These are phyloP conservation scores for Misgurnus anguillicaudatus DNA, from an alignment of 2,113 vertebrate species.

Conservation along the genomic window DNA sequence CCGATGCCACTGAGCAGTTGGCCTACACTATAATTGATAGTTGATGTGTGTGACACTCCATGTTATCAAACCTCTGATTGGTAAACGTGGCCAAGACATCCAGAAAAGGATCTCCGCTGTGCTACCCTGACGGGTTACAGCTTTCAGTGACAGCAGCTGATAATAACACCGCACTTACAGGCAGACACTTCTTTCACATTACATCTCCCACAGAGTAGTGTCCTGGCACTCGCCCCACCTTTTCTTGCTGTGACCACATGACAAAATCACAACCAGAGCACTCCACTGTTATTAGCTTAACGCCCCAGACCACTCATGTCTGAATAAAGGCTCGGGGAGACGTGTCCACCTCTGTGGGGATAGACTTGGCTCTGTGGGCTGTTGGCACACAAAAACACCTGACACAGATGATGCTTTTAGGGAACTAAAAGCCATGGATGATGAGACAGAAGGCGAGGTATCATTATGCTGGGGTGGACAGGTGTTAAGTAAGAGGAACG, in stretches of 20 bases:
- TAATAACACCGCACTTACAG: conserved; percentile 17
- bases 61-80: conserved; percentile 32
- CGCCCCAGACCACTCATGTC: conserved; percentile 10
- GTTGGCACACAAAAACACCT: conserved; percentile 36
- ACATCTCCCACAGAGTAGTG: conserved; percentile 1
- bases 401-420: conserved; percentile 38
- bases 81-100: not conserved
- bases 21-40: not conserved
- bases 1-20: not conserved
- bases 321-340: conserved; percentile 1
- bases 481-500: conserved; percentile 32
- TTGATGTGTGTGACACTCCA: conserved; percentile 10
- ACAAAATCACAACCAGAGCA: not conserved
- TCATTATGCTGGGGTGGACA: conserved; percentile 5
- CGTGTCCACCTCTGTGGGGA: not conserved
- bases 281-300: conserved; percentile 33
- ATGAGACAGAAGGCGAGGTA: conserved; percentile 43
- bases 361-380: not conserved
- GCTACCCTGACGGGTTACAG: conserved; percentile 27
- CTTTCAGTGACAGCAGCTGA: conserved; percentile 19
- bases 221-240: not conserved
- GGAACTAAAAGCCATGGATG: conserved; percentile 31
- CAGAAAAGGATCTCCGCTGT: conserved; percentile 1
- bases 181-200: conserved; percentile 7
- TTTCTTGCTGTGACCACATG: conserved; percentile 10